phyloP scores from a whole-genome alignment of 2,888 invertebrate genomes.

The Smittia sp. region DNA sequence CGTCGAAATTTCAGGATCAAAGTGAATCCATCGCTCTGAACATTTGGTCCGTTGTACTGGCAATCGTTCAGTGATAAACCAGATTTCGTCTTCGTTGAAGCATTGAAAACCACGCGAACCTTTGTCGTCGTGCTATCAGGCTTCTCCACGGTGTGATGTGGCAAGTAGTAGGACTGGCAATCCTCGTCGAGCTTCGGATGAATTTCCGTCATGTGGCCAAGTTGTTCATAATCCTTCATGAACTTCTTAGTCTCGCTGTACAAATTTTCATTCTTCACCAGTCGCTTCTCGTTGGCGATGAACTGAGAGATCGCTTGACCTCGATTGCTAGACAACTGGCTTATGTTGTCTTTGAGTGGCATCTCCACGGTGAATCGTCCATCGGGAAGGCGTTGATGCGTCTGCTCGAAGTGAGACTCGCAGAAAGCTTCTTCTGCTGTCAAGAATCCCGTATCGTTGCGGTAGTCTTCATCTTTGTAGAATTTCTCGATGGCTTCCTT shows the following conservation, averaged over 20 bases:
- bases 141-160: constrained; percentile 39
- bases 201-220: constrained; percentile 41
- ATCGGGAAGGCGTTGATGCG: background rate
- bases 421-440: constrained; percentile 27
- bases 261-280: background rate
- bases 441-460: background rate
- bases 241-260: constrained; percentile 26
- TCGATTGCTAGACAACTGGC: constrained; percentile 1
- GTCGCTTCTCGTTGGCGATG: background rate
- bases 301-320: background rate
- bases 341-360: constrained; percentile 2
- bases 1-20: constrained; percentile 35
- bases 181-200: background rate
- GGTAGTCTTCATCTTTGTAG: constrained; percentile 11
- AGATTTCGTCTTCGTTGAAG: constrained; percentile 7
- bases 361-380: constrained; percentile 28
- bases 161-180: constrained; percentile 40
- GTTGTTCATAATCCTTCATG: constrained; percentile 41
- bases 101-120: constrained; percentile 41
- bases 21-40: constrained; percentile 35
- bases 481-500: background rate
- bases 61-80: constrained; percentile 36
- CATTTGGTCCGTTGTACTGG: constrained; percentile 22
- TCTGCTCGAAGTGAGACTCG: constrained; percentile 16
- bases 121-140: constrained; percentile 21